Percentiles rank a stretch among this genome's conserved stretches.
Conservation (phyloP, 2,888 invertebrate species). For the Diabrotica balteata region DNA sequence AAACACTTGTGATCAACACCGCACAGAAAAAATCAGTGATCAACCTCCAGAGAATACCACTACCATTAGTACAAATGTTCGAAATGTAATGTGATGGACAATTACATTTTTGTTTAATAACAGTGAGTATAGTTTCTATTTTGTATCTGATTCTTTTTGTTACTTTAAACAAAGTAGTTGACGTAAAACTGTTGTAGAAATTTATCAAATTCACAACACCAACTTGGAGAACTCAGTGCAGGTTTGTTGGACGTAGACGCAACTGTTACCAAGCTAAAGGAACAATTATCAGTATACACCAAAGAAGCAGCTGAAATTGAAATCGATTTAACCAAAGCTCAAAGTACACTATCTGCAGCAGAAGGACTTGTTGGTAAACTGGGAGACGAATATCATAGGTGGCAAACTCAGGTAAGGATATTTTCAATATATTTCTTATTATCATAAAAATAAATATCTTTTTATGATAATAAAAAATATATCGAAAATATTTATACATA, state of each 20-base stretch:
- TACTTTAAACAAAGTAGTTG: background rate
- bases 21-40: too few relatives aligned
- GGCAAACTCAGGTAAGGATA: slow-evolving; percentile 75
- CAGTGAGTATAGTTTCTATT: background rate
- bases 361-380: slow-evolving; percentile 85
- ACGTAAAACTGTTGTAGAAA: slow-evolving; percentile 64
- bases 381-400: slow-evolving; percentile 86
- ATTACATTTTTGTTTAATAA: too few relatives aligned
- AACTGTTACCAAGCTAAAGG: slow-evolving; percentile 78
- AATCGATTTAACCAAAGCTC: slow-evolving; percentile 78
- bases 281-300: slow-evolving; percentile 83
- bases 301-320: slow-evolving; percentile 95
- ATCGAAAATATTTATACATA: too few relatives aligned
- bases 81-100: too few relatives aligned
- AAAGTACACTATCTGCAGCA: slow-evolving; percentile 78
- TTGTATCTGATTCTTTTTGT: background rate
- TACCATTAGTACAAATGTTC: too few relatives aligned
- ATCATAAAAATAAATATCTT: too few relatives aligned
- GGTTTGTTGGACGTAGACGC: slow-evolving; percentile 83
- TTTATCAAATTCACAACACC: slow-evolving; percentile 80
- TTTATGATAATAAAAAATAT: too few relatives aligned
- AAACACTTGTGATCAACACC: too few relatives aligned
- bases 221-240: slow-evolving; percentile 78
- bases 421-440: background rate
- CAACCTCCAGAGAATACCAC: too few relatives aligned